A percentile compares a stretch with the other conserved stretches of the same genome.
phyloP scores from a whole-genome alignment of 1,140 invertebrate species.

The Melanaphis sacchari region DNA sequence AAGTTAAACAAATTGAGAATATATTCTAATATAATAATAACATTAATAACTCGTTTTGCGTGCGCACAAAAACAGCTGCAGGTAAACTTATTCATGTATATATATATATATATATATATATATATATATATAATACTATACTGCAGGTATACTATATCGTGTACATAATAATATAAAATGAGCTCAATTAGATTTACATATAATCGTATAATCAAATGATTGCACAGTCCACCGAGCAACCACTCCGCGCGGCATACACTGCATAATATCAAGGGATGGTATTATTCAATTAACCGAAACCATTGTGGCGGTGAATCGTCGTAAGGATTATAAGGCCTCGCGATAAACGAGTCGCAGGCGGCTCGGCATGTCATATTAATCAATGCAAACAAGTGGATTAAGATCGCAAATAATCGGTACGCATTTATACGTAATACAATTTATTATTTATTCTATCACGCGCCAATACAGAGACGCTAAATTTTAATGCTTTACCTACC shows the following conservation, averaged over 20 bases:
- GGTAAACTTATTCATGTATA: neutral
- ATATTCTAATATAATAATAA: neutral
- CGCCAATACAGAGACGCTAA: neutral
- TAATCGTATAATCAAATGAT: neutral
- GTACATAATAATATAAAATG: neutral
- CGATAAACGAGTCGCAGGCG: neutral
- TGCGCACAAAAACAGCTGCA: neutral
- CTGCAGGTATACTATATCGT: neutral
- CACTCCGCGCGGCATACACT: neutral
- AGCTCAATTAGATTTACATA: neutral
- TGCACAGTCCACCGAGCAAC: slow-evolving; percentile 5
- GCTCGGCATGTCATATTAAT: neutral
- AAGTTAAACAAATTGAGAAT: neutral
- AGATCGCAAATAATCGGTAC: neutral
- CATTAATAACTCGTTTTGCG: neutral
- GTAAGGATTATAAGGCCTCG: neutral
- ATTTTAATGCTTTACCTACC: neutral
- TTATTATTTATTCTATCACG: neutral
- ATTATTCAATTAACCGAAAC: slow-evolving; percentile 43
- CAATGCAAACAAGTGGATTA: slow-evolving; percentile 28
- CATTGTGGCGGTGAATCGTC: neutral
- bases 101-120: neutral
- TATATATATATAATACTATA: neutral
- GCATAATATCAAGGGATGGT: neutral
- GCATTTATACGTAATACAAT: neutral